phyloP scores from a whole-genome alignment of 2,113 vertebrate species.

The Lethenteron reissneri region DNA sequence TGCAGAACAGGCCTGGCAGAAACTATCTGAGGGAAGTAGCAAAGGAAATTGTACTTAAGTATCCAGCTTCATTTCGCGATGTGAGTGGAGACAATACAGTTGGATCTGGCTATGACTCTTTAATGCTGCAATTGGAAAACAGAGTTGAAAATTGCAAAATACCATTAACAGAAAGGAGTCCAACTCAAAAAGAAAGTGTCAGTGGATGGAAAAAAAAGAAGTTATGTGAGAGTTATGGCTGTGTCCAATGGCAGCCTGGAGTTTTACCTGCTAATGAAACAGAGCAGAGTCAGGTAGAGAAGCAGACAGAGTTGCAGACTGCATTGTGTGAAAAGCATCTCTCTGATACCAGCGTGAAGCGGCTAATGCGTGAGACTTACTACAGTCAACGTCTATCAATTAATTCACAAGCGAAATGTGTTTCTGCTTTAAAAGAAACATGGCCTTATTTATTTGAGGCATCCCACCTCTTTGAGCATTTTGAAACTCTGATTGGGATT shows the following conservation, averaged over 20 bases:
- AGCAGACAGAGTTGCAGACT: no score
- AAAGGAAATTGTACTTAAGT: constrained; percentile 7
- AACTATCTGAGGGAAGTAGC: constrained; percentile 8
- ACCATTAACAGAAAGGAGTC: not conserved
- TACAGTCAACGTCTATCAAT: no score
- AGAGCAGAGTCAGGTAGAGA: no score
- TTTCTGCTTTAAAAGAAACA: constrained; percentile 8
- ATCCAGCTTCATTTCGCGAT: constrained; percentile 9
- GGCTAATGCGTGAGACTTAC: not conserved
- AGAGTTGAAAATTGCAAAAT: constrained; percentile 7
- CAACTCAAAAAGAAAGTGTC: no score
- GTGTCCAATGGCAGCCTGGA: constrained; percentile 9
- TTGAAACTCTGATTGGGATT: constrained; percentile 4
- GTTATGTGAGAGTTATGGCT: constrained; percentile 2
- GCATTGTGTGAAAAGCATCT: constrained; percentile 7
- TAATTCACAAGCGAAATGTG: no score
- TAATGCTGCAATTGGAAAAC: constrained; percentile 10
- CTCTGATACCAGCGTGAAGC: not conserved
- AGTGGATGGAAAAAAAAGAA: constrained; percentile 2
- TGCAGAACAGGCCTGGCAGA: constrained; percentile 5
- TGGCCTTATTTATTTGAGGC: constrained; percentile 10
- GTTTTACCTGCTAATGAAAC: not conserved
- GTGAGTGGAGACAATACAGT: constrained; percentile 8
- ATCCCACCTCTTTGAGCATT: constrained; percentile 11
- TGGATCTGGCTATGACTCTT: constrained; percentile 8